Evolutionary conservation across 2,113 vertebrate species (phyloP).

Genomic region (Alces alces): DNA sequence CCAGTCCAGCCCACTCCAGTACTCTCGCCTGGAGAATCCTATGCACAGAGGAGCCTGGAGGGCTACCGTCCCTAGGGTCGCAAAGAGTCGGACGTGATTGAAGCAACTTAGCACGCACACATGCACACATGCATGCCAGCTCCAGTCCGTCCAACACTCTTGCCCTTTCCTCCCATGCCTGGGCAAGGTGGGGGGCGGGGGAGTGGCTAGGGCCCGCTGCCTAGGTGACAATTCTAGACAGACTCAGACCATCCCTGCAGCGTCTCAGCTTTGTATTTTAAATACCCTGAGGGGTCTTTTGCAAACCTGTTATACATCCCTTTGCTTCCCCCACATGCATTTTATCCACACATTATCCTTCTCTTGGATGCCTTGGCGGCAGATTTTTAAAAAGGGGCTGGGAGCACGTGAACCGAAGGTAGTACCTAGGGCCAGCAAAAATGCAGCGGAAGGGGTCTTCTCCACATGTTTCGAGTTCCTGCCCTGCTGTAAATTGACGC

Average conservation of each 20-base stretch:
- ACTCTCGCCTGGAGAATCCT: background rate
- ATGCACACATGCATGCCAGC: rapidly evolving
- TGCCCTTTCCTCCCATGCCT: background rate
- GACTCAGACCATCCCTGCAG: background rate
- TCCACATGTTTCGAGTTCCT: background rate
- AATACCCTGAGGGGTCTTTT: background rate
- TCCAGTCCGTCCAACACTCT: background rate
- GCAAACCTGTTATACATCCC: too few relatives aligned
- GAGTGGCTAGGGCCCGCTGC: background rate
- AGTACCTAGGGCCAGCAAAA: background rate
- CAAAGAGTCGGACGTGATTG: background rate
- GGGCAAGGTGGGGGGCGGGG: background rate
- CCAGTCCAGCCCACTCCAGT: background rate
- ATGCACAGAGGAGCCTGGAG: background rate
- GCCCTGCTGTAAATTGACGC: rapidly evolving
- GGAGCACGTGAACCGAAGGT: rapidly evolving
- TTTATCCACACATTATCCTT: background rate
- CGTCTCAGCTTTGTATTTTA: background rate
- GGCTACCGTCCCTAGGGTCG: background rate
- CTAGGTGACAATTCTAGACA: background rate
- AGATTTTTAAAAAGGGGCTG: background rate
- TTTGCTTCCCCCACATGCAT: too few relatives aligned
- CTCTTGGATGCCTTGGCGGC: background rate
- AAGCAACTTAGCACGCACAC: background rate
- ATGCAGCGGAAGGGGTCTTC: background rate